Base-by-base conservation (phyloP, 2,113 vertebrate genomes). In the Tragulus kanchil region DNA sequence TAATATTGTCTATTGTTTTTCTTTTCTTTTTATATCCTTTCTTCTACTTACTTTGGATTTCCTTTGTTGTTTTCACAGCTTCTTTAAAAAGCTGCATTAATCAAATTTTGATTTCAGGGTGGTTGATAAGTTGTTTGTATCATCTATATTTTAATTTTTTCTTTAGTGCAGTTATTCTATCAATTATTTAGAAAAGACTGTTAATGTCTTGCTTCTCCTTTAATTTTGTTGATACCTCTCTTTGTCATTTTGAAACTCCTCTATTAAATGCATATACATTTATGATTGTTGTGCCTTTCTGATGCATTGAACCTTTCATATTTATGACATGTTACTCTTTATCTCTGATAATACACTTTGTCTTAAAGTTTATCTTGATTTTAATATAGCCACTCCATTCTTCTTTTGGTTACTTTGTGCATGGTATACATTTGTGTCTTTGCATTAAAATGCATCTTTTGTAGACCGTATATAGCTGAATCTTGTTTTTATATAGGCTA, bases 331-430 rank as follows among this genome's bases (percentile, higher is more conserved):
- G 58, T 67, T 75, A 45, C 15, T 88, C 7, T 88, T 81, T 54
- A 73, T 65, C 2, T 62, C 48, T 93, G 13, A 13, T 42, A 89
- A 78, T 23, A 9, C 16, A 83, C 21, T 75, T 62, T 84, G 16
- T n/a, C 77, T 83, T 94, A 59, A 87, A 84, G 23, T 78, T 88
- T 79, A 84, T 65, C 52, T 82, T 91, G 54, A 26, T 78, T 10
- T 75, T 31, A 92, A 75, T 48, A 67, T 77, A 48, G n/a, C 26
- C 59, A 59, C n/a, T 8, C 12, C 5, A 42, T 61, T 5, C 11
- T 90, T 93, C 52, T 62, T 93, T 83, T 81, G 26, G 9, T 48
- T 52, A 73, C 42, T 92, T 3, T 56, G 23, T 36, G 58, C 8
- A 67, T 75, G 6, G 19, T 56, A 50, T 19, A 58, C 25, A 45